These are phyloP conservation scores for Corbicula japonica DNA, from an alignment of 2,888 invertebrate genomes.

Conservation along the genomic window DNA sequence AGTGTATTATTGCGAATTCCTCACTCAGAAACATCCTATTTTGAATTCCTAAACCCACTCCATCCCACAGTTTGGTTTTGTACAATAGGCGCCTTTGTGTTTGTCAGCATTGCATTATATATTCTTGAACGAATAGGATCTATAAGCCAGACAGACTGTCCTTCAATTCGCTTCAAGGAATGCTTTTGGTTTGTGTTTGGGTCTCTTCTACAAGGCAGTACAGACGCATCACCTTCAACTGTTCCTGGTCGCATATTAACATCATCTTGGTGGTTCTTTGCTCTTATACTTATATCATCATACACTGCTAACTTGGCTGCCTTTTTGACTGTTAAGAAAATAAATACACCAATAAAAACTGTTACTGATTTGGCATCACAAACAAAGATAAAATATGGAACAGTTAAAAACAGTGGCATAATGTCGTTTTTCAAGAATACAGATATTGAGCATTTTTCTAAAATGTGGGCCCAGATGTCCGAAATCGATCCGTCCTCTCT, in stretches of 20 bases:
- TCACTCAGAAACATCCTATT: conserved; percentile 79
- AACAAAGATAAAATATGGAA: conserved; percentile 84
- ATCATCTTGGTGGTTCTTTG: conserved; percentile 85
- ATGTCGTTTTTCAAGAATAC: conserved; percentile 84
- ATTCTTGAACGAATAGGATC: conserved; percentile 79
- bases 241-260: conserved; percentile 83
- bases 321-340: conserved; percentile 85
- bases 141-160: conserved; percentile 71
- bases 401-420: conserved; percentile 83
- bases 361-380: conserved; percentile 84
- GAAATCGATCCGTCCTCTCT: conserved; percentile 80
- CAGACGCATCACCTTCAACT: conserved; percentile 83
- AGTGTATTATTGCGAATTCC: conserved; percentile 83
- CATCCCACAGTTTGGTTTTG: conserved; percentile 83
- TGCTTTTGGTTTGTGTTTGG: conserved; percentile 86
- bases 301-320: conserved; percentile 85
- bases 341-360: conserved; percentile 85
- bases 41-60: conserved; percentile 85
- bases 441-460: conserved; percentile 83
- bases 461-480: conserved; percentile 85
- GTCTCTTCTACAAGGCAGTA: conserved; percentile 83
- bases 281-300: conserved; percentile 85
- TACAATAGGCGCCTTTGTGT: conserved; percentile 81
- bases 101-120: conserved; percentile 83
- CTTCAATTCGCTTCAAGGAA: conserved; percentile 80